A percentile compares a stretch with the other conserved stretches of the same genome.
phyloP scores from a whole-genome alignment of 92 coral and sea anemone species.

The Metridium senile region DNA sequence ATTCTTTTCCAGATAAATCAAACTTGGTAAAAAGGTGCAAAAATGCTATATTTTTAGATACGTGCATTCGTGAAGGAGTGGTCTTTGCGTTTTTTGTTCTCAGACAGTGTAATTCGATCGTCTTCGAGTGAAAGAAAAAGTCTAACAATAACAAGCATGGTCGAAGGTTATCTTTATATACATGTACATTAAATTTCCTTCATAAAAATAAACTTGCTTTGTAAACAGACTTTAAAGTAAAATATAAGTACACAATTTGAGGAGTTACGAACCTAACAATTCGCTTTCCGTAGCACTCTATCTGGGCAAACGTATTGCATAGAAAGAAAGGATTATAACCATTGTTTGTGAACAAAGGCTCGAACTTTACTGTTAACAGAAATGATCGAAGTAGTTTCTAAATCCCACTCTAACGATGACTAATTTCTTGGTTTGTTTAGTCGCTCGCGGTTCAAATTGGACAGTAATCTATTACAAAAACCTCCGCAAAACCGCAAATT shows the following conservation, averaged over 20 bases:
- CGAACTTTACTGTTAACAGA: not conserved
- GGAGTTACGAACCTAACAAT: not conserved
- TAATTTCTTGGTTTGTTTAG: not conserved
- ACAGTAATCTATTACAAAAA: not conserved
- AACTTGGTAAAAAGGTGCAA: not conserved
- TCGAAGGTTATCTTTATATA: not conserved
- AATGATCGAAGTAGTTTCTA: not conserved
- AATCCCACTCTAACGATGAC: slow-evolving; percentile 4
- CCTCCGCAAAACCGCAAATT: not conserved
- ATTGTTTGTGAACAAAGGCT: slow-evolving; percentile 1
- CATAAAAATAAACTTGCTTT: not conserved
- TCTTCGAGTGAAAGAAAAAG: not conserved
- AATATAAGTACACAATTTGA: not conserved
- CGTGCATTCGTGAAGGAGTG: not conserved
- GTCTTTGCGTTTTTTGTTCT: not conserved
- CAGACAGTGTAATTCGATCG: not conserved
- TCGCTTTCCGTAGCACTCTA: not conserved
- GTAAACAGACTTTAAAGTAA: not conserved
- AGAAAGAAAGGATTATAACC: not conserved
- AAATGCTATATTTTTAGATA: not conserved
- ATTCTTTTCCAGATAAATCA: not conserved
- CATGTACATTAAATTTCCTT: not conserved
- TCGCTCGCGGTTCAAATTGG: not conserved
- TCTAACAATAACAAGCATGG: not conserved
- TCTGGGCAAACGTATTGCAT: not conserved